Evolutionary conservation across 2,888 invertebrate species (phyloP).

Genomic region (Bugula neritina): DNA sequence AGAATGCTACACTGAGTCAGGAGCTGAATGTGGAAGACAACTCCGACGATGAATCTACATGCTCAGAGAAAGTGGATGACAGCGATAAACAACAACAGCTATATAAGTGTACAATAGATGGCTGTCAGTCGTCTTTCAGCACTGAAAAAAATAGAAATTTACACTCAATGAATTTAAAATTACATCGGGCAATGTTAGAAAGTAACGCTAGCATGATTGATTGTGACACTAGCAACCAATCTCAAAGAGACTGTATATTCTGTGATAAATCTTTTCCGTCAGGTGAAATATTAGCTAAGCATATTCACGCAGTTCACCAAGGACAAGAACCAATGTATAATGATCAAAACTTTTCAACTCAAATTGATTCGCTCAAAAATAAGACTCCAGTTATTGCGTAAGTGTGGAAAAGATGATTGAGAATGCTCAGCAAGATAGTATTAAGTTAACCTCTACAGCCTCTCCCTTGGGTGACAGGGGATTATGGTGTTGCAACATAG

Average conservation of each 20-base stretch:
- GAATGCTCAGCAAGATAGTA: not conserved
- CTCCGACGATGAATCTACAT: slow-evolving; percentile 19
- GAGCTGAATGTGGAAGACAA: slow-evolving; percentile 20
- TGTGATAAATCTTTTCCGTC: slow-evolving; percentile 17
- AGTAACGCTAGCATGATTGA: not conserved
- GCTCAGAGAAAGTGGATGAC: not conserved
- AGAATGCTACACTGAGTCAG: not conserved
- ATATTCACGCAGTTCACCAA: slow-evolving; percentile 6
- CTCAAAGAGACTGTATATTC: slow-evolving; percentile 13
- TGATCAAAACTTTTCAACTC: slow-evolving; percentile 6
- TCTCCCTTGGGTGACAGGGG: not conserved
- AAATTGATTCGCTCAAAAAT: slow-evolving; percentile 6
- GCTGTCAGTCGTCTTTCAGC: not conserved
- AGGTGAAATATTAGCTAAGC: slow-evolving; percentile 5
- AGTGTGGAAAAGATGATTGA: not conserved
- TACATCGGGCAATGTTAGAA: slow-evolving; percentile 7
- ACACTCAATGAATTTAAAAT: slow-evolving; percentile 3
- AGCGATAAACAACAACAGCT: not conserved
- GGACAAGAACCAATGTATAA: slow-evolving; percentile 11
- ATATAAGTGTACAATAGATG: slow-evolving; percentile 4
- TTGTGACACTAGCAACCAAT: not conserved
- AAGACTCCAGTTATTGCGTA: slow-evolving; percentile 21
- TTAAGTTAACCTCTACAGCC: not conserved
- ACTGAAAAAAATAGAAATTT: not conserved
- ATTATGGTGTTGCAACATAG: not conserved